Base-by-base conservation (phyloP, 2,797 vertebrate genomes). In the Enteromius unitaeniatus region DNA sequence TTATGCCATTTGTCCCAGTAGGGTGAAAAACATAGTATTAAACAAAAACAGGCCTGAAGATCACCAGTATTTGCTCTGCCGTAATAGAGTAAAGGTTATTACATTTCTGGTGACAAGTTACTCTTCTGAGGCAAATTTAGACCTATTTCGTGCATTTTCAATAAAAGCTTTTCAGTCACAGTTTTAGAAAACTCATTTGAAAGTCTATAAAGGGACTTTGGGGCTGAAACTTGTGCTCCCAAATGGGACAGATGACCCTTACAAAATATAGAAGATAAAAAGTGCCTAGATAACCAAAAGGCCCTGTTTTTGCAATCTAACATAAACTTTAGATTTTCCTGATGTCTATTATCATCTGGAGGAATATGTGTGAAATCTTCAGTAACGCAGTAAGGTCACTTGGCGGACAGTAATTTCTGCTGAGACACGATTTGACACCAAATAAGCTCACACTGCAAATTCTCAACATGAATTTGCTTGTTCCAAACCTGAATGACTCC, bases 1-100 rank as follows among this genome's bases (percentile, higher is more conserved):
- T 88, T 70, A 67, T 62, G 77, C 82, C 78, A 73, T 81, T 69
- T 77, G 86, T 86, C 87, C 89, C 82, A 84, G 83, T 83, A 86
- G 88, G 82, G 76, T 79, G 83, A 89, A 76, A 88, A 87, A 87
- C 85, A 47, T 40, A 78, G 78, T 67, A 82, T 79, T 49, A n/a
- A 65, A 74, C 28, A 28, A 70, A 80, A 83, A 81, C 55, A 70
- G 60, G 78, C 72, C 79, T 79, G 78, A 86, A 90, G 76, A 74
- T 81, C n/a, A 84, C 89, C 82, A 79, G 47, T 62, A 84, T 84
- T 72, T 70, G 70, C 60, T 9, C 45, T 53, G 80, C 60, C 53
- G n/a, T 17, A 58, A 84, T 67, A 53, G 40, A 65, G 77, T 70
- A 84, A 3, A 31, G n/a, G 58, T 88, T 85, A 31, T 78, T 60